Evolutionary conservation across 2,113 vertebrate species (phyloP).

Genomic region (Brachyhypopomus occidentalis): DNA sequence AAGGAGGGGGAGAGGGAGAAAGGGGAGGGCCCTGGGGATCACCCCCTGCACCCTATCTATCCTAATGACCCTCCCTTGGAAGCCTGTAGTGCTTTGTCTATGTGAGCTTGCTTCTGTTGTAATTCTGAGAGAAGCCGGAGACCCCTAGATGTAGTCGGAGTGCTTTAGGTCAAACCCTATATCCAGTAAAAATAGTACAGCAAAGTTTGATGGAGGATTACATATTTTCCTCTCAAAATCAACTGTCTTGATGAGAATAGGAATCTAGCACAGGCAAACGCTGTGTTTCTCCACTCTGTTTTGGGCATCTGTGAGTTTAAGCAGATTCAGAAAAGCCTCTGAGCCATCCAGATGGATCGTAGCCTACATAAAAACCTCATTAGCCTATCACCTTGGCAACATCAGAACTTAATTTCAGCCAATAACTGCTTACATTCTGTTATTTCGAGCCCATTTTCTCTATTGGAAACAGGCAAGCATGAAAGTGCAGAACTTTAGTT

Average conservation of each 20-base stretch:
- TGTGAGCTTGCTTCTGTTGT: not conserved
- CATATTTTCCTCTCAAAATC: not conserved
- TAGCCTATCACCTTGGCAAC: slow-evolving; percentile 42
- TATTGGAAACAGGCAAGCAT: not conserved
- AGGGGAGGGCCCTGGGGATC: slow-evolving; percentile 56
- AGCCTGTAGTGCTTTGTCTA: slow-evolving; percentile 2
- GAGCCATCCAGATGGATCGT: slow-evolving; percentile 64
- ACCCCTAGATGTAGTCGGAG: not conserved
- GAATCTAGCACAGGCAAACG: slow-evolving; percentile 11
- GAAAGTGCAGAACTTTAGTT: not conserved
- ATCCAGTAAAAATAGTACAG: not conserved
- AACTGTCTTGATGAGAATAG: not conserved
- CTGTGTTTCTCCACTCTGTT: slow-evolving; percentile 21
- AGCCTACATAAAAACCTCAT: slow-evolving; percentile 42
- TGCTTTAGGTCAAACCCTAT: not conserved
- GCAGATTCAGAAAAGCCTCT: slow-evolving; percentile 52
- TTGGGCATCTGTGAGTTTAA: slow-evolving; percentile 64
- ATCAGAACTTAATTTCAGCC: slow-evolving; percentile 33
- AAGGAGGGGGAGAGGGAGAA: slow-evolving; percentile 48
- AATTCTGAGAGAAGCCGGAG: not conserved
- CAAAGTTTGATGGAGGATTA: not conserved
- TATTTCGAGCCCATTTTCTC: not conserved
- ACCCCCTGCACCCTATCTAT: slow-evolving; percentile 26
- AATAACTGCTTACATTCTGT: slow-evolving; percentile 38
- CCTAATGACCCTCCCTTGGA: slow-evolving; percentile 65